Percentiles rank a stretch among this genome's conserved stretches.
Evolutionary conservation across 2,113 vertebrate genomes (phyloP).

Genomic region (Chaetodon auriga): DNA sequence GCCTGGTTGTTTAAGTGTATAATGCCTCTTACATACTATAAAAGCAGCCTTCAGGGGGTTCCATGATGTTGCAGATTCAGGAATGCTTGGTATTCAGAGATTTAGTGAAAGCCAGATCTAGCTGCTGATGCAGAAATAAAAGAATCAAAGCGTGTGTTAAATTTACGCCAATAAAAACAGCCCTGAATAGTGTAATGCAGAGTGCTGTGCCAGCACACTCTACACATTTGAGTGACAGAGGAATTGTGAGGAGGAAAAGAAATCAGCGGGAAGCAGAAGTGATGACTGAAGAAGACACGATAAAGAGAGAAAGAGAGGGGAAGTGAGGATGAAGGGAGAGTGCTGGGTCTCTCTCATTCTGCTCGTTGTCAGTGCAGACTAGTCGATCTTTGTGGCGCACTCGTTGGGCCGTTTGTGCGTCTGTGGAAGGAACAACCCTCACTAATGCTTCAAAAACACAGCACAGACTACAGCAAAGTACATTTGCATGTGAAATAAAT

Average conservation of each 20-base stretch:
- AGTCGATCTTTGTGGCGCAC: background rate
- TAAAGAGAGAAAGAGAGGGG: constrained; percentile 16
- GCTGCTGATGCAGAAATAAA: constrained; percentile 53
- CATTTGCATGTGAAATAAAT: constrained; percentile 52
- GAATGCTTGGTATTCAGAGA: constrained; percentile 43
- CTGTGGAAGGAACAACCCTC: constrained; percentile 21
- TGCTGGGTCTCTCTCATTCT: background rate
- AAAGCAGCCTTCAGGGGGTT: constrained; percentile 40
- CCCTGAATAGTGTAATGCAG: constrained; percentile 25
- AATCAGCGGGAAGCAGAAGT: constrained; percentile 47
- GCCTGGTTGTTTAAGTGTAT: constrained; percentile 38
- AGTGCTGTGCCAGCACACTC: constrained; percentile 37
- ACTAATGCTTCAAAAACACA: constrained; percentile 33
- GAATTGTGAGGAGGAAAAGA: constrained; percentile 27
- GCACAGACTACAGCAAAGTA: constrained; percentile 37
- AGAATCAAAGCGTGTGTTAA: constrained; percentile 45
- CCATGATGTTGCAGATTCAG: constrained; percentile 37
- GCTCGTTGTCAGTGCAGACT: constrained; percentile 14
- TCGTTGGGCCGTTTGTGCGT: constrained; percentile 28
- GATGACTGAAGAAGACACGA: constrained; percentile 26
- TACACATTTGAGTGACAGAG: constrained; percentile 45
- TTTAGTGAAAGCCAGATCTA: constrained; percentile 36
- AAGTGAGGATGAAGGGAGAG: constrained; percentile 21
- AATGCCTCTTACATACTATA: constrained; percentile 2
- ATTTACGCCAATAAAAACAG: constrained; percentile 42